Conservation (phyloP, 2,797 vertebrate genomes). For the Molossus alvarezi region DNA sequence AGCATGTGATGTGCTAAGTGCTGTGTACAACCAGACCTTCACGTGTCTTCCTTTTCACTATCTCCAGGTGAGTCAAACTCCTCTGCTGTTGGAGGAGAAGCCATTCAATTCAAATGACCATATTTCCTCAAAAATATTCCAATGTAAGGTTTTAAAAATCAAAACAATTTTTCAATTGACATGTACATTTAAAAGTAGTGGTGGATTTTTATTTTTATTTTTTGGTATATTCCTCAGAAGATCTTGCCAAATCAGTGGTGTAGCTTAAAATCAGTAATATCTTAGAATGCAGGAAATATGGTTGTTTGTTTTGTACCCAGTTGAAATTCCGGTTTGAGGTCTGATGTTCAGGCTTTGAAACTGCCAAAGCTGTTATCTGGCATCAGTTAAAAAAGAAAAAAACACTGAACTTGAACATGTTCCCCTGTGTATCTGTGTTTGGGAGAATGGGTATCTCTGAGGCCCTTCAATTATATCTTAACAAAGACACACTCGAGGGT, state of each 20-base stretch:
- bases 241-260: slow-evolving; percentile 41
- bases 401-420: slow-evolving; percentile 17
- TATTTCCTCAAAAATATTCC: slow-evolving; percentile 45
- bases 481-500: neutral
- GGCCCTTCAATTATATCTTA: slow-evolving; percentile 55
- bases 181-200: slow-evolving; percentile 56
- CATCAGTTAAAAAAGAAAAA: slow-evolving; percentile 68
- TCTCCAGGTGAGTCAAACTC: neutral
- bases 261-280: slow-evolving; percentile 65
- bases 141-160: slow-evolving; percentile 68
- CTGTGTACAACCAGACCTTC: neutral
- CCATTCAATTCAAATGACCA: slow-evolving; percentile 51
- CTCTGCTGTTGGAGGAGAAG: slow-evolving; percentile 10
- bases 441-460: slow-evolving; percentile 34
- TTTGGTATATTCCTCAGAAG: slow-evolving; percentile 67
- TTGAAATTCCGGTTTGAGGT: slow-evolving; percentile 82
- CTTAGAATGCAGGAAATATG: slow-evolving; percentile 79
- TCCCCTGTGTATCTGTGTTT: slow-evolving; percentile 68
- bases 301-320: slow-evolving; percentile 76
- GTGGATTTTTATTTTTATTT: neutral
- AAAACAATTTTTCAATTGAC: slow-evolving; percentile 55
- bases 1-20: neutral
- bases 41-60: neutral
- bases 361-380: slow-evolving; percentile 76
- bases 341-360: slow-evolving; percentile 78